Evolutionary conservation across 2,888 invertebrate genomes (phyloP), one percentile per base, ranked within the genome.

Genomic region (Drepanosiphum platanoidis): DNA sequence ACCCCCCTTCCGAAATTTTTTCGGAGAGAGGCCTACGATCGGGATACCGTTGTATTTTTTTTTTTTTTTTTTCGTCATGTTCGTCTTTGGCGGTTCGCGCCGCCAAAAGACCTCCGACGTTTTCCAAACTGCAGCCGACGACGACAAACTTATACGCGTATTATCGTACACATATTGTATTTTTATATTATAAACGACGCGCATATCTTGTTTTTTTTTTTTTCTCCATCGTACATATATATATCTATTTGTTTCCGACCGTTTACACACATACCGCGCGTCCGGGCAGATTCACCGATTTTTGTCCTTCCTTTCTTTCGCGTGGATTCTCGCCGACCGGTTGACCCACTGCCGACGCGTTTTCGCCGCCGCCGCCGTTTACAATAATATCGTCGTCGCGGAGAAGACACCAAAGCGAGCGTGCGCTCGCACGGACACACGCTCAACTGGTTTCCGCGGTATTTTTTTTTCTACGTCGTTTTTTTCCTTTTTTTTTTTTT

Each of bases 401-500:
- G 1, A 52, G 15, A 52, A n/a, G n/a, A n/a, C 42, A 42, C 46
- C 46, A 52, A 8, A 18, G 3, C 46, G 18, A 46, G 15, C 68
- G 27, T 36, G 52, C n/a, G 36, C 52, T 11, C 46, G 79, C n/a
- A 15, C 15, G 27, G 30, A 30, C 15, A 27, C 27, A 61, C 27
- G 27, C 27, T 61, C 27, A 15, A 66, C 66, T 66, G 66, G 66
- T 80, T 80, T 80, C 79, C 79, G 79, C 79, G 79, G 32, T 30
- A 74, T 74, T 72, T 72, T 42, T 72, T 72, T 42, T 4, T 42
- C 42, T 27, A 18, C 72, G 15, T 74, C 8, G 15, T 74, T 42
- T 42, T 30, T 42, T 13, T 46, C 18, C 4, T 61, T 27, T n/a
- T 61, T 52, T 9, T 32, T 66, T 8, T 64, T 22, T 11, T 11